Percentiles rank a stretch among this genome's conserved stretches.
Evolutionary conservation across 1,140 invertebrate genomes (phyloP).

Genomic region (Eubasilissa regina): DNA sequence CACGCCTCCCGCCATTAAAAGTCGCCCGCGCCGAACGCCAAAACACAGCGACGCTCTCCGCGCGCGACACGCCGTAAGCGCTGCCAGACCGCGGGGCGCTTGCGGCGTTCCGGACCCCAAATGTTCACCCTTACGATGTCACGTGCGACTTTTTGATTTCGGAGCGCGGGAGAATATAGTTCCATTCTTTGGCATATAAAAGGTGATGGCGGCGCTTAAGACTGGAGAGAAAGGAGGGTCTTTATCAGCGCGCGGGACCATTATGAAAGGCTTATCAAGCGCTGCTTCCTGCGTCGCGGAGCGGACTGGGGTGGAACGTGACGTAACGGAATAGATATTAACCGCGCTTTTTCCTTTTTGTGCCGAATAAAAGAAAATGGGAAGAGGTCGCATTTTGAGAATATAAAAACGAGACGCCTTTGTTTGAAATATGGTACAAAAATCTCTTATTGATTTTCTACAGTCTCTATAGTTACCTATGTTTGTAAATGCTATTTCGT

Average conservation of each 20-base stretch:
- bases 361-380: slow-evolving; percentile 45
- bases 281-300: slow-evolving; percentile 65
- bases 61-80: slow-evolving; percentile 27
- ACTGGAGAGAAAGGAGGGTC: slow-evolving; percentile 70
- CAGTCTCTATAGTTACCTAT: too few species aligned
- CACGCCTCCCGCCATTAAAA: slow-evolving; percentile 60
- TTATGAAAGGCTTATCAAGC: slow-evolving; percentile 71
- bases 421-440: slow-evolving; percentile 2
- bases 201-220: slow-evolving; percentile 60
- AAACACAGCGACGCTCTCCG: slow-evolving; percentile 29
- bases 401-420: slow-evolving; percentile 7
- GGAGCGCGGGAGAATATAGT: slow-evolving; percentile 63
- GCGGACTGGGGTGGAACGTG: slow-evolving; percentile 51
- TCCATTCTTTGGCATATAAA: slow-evolving; percentile 61
- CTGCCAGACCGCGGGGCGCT: slow-evolving; percentile 53
- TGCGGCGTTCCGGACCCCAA: slow-evolving; percentile 64
- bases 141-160: slow-evolving; percentile 38
- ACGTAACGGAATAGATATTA: slow-evolving; percentile 45
- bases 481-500: too few species aligned
- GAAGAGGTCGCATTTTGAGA: slow-evolving; percentile 40
- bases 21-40: slow-evolving; percentile 38
- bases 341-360: slow-evolving; percentile 45
- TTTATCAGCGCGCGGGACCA: slow-evolving; percentile 68
- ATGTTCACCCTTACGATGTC: slow-evolving; percentile 62
- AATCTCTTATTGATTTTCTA: slow-evolving; percentile 16